A percentile compares a stretch with the other conserved stretches of the same genome.
These are phyloP conservation scores for Eolophus roseicapilla DNA, from an alignment of 2,113 vertebrate genomes.

Conservation along the genomic window DNA sequence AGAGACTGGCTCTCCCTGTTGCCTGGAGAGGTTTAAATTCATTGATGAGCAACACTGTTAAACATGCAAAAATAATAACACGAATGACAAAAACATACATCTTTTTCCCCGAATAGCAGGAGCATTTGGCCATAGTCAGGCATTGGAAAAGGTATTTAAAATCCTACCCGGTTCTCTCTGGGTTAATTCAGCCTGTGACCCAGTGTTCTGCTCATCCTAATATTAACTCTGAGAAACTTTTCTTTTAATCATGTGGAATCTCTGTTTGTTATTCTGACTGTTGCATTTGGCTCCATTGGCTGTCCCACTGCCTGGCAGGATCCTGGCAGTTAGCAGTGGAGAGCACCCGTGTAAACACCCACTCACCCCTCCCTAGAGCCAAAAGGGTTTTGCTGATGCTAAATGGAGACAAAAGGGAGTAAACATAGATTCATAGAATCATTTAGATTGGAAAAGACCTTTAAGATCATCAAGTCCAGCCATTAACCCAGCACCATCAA, in stretches of 20 bases:
- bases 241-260: not conserved
- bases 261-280: constrained; percentile 36
- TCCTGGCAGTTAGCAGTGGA: not conserved
- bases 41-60: not conserved
- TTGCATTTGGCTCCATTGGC: not conserved
- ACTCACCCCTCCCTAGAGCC: not conserved
- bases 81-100: not conserved
- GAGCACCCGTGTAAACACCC: not conserved
- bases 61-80: not conserved
- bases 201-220: constrained; percentile 5
- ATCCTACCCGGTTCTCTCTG: not conserved
- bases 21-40: not conserved
- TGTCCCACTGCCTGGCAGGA: not conserved
- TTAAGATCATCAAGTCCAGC: not conserved
- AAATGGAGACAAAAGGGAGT: not conserved
- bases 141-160: not conserved
- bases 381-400: not conserved
- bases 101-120: not conserved
- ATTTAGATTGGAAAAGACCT: not conserved
- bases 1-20: not conserved
- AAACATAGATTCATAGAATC: not conserved
- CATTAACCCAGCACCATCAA: not conserved
- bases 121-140: not conserved
- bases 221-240: constrained; percentile 56
- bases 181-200: constrained; percentile 10